phyloP scores from a whole-genome alignment of 2,888 invertebrate species.

The Heliconius cydno region DNA sequence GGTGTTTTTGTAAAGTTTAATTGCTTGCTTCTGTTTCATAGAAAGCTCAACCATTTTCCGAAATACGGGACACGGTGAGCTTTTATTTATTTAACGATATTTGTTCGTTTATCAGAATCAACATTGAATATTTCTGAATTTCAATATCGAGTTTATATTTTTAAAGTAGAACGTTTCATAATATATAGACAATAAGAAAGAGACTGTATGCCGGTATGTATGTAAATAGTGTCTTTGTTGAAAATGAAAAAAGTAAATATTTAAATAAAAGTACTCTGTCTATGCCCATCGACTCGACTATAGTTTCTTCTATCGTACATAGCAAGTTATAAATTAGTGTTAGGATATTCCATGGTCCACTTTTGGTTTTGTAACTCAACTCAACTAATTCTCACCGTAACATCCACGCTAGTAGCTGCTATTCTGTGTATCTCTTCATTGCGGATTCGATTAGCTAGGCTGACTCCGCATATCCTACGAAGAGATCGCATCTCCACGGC shows the following conservation, averaged over 20 bases:
- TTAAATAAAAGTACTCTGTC: too few species aligned
- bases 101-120: conserved; percentile 31
- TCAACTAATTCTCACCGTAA: too few species aligned
- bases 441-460: too few species aligned
- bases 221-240: neutral
- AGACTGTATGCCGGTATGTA: neutral
- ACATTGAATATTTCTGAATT: conserved; percentile 13
- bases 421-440: too few species aligned
- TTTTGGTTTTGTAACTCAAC: too few species aligned
- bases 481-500: too few species aligned
- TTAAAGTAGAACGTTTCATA: conserved; percentile 5
- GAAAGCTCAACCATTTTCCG: neutral
- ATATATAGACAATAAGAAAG: neutral
- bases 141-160: conserved; percentile 21
- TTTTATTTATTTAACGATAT: conserved; percentile 27
- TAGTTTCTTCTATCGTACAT: too few species aligned
- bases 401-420: too few species aligned
- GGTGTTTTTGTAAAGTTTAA: neutral
- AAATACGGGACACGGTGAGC: neutral
- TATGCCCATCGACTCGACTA: too few species aligned
- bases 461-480: too few species aligned
- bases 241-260: neutral
- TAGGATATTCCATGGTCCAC: too few species aligned
- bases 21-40: neutral
- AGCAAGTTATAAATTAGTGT: too few species aligned